phyloP scores from a whole-genome alignment of 2,888 invertebrate species.

The Drosophila subquinaria region DNA sequence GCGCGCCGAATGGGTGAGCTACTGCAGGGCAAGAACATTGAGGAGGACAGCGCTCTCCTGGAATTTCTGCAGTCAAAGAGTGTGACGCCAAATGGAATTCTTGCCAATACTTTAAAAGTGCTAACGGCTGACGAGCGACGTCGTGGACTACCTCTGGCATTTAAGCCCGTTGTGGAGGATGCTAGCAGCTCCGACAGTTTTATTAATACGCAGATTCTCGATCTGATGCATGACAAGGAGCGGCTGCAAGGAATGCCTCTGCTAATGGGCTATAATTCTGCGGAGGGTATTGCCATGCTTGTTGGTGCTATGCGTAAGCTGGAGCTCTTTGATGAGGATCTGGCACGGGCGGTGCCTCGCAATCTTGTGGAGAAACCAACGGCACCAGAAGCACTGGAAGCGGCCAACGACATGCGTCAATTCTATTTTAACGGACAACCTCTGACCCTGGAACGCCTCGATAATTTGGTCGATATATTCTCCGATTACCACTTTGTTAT shows the following conservation, averaged over 20 bases:
- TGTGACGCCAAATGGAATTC: conserved; percentile 58
- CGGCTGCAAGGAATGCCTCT: conserved; percentile 86
- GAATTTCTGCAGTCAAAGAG: conserved; percentile 71
- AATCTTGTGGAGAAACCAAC: conserved; percentile 68
- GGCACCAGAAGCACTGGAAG: conserved; percentile 53
- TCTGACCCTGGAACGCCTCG: conserved; percentile 84
- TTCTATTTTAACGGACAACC: conserved; percentile 86
- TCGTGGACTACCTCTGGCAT: conserved; percentile 76
- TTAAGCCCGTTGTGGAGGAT: conserved; percentile 82
- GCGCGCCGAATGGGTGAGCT: conserved; percentile 75
- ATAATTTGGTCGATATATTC: conserved; percentile 86
- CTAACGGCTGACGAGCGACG: conserved; percentile 78
- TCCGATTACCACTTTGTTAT: conserved; percentile 85
- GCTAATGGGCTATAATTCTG: conserved; percentile 87
- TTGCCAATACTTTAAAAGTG: conserved; percentile 54
- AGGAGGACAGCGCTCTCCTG: conserved; percentile 45
- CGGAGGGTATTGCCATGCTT: conserved; percentile 86
- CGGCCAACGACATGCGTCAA: conserved; percentile 74
- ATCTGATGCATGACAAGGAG: conserved; percentile 85
- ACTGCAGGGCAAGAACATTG: conserved; percentile 64
- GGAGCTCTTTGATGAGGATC: conserved; percentile 71
- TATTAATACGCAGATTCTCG: conserved; percentile 84
- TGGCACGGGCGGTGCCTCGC: conserved; percentile 80
- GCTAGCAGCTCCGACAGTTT: conserved; percentile 75
- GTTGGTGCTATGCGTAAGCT: conserved; percentile 71